Evolutionary conservation across 2,797 vertebrate genomes (phyloP).

Genomic region (Sebastes iracundus): DNA sequence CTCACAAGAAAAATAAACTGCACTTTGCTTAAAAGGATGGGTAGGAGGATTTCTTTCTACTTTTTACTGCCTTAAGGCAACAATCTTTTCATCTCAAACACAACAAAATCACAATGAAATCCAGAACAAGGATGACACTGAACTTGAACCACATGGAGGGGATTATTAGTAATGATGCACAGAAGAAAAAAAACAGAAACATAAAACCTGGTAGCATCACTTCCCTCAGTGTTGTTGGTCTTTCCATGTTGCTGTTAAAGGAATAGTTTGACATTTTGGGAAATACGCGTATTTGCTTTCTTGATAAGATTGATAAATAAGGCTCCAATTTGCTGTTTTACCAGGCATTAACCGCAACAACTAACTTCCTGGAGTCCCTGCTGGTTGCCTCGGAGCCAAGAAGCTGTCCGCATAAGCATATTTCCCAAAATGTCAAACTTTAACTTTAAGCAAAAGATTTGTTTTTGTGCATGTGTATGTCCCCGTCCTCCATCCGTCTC

Average conservation of each 20-base stretch:
- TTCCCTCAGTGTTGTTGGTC: neutral
- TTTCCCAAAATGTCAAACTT: neutral
- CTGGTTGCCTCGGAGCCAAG: neutral
- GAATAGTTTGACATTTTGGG: conserved; percentile 8
- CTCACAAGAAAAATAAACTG: neutral
- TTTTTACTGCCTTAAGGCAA: conserved; percentile 57
- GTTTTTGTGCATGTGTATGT: neutral
- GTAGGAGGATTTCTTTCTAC: neutral
- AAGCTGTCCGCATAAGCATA: neutral
- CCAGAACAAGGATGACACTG: conserved; percentile 22
- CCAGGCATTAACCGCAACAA: neutral
- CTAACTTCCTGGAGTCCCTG: neutral
- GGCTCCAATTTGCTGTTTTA: neutral
- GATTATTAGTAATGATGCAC: neutral
- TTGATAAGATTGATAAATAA: neutral
- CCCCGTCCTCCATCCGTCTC: conserved; percentile 21
- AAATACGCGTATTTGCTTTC: neutral
- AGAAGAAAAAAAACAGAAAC: conserved; percentile 26
- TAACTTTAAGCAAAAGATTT: neutral
- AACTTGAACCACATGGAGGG: conserved; percentile 39
- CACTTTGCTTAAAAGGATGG: conserved; percentile 3
- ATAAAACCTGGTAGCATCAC: neutral
- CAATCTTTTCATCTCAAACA: conserved; percentile 28
- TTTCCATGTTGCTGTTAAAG: neutral
- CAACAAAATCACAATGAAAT: conserved; percentile 17